These are phyloP conservation scores for Apamea crenata DNA, from an alignment of 2,888 invertebrate species.

Conservation along the genomic window DNA sequence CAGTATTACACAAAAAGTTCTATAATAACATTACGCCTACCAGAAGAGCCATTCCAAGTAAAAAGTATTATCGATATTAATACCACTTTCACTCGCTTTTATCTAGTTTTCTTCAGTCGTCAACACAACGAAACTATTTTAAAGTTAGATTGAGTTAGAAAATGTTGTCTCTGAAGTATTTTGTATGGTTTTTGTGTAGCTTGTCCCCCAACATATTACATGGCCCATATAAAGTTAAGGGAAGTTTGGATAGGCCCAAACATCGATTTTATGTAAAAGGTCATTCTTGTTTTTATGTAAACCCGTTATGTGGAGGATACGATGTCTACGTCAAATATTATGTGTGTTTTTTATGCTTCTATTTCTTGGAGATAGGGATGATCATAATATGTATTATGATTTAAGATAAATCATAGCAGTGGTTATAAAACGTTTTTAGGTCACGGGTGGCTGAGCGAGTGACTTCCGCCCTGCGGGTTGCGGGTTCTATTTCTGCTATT, in stretches of 20 bases:
- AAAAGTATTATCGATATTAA: conserved; percentile 68
- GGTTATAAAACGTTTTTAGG: conserved; percentile 28
- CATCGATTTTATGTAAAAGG: conserved; percentile 57
- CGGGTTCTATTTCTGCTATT: not conserved
- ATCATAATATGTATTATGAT: conserved; percentile 31
- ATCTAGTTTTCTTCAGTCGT: conserved; percentile 65
- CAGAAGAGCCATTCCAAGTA: conserved; percentile 48
- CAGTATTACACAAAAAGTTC: conserved; percentile 58
- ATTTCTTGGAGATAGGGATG: conserved; percentile 41
- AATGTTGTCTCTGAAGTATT: conserved; percentile 72
- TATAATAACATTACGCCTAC: conserved; percentile 37
- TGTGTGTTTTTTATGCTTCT: conserved; percentile 48
- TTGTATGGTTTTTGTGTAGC: conserved; percentile 72
- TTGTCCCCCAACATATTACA: conserved; percentile 48
- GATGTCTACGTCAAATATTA: conserved; percentile 52
- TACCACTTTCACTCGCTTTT: conserved; percentile 62
- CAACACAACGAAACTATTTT: conserved; percentile 78
- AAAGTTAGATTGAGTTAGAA: conserved; percentile 84
- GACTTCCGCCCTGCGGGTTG: not conserved
- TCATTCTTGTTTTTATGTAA: conserved; percentile 57
- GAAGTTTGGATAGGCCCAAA: conserved; percentile 54
- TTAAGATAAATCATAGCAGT: conserved; percentile 37
- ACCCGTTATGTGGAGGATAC: conserved; percentile 43
- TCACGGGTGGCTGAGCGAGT: not conserved
- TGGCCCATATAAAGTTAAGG: conserved; percentile 54